phyloP scores from a whole-genome alignment of 2,888 invertebrate genomes.

The Camptogramma bilineatum region DNA sequence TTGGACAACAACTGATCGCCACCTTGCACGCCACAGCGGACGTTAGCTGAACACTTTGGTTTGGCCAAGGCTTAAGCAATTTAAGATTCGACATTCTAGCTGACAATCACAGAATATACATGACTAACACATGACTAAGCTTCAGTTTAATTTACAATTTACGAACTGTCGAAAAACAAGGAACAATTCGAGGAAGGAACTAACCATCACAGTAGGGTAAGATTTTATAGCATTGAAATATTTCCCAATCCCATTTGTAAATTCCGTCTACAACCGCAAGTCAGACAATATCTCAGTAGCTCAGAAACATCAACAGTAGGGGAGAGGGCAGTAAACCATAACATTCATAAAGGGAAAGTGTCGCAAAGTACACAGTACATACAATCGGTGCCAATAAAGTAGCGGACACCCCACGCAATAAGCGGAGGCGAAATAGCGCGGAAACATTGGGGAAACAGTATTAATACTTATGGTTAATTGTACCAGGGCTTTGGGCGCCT shows the following conservation, averaged over 20 bases:
- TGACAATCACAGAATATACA: background rate
- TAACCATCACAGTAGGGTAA: slow-evolving; percentile 7
- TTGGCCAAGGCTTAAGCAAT: too few species aligned
- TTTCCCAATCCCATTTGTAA: slow-evolving; percentile 48
- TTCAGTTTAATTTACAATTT: background rate
- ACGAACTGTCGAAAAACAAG: background rate
- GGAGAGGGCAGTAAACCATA: slow-evolving; percentile 62
- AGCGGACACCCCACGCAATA: slow-evolving; percentile 79
- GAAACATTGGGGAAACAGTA: slow-evolving; percentile 82
- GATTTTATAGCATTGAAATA: slow-evolving; percentile 28
- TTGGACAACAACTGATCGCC: too few species aligned
- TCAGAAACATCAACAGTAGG: slow-evolving; percentile 34
- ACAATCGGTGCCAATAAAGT: slow-evolving; percentile 83
- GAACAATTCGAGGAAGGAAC: background rate
- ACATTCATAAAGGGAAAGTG: slow-evolving; percentile 81
- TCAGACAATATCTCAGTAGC: slow-evolving; percentile 29
- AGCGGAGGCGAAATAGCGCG: slow-evolving; percentile 79
- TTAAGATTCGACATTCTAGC: background rate
- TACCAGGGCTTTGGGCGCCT: slow-evolving; percentile 61
- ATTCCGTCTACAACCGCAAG: slow-evolving; percentile 27
- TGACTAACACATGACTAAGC: background rate
- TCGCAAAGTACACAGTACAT: slow-evolving; percentile 71
- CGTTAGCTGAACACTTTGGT: too few species aligned
- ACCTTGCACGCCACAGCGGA: too few species aligned
- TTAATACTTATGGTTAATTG: slow-evolving; percentile 85